Base-by-base conservation (phyloP, 1,140 invertebrate species). In the Druon quercuslanigerum region DNA sequence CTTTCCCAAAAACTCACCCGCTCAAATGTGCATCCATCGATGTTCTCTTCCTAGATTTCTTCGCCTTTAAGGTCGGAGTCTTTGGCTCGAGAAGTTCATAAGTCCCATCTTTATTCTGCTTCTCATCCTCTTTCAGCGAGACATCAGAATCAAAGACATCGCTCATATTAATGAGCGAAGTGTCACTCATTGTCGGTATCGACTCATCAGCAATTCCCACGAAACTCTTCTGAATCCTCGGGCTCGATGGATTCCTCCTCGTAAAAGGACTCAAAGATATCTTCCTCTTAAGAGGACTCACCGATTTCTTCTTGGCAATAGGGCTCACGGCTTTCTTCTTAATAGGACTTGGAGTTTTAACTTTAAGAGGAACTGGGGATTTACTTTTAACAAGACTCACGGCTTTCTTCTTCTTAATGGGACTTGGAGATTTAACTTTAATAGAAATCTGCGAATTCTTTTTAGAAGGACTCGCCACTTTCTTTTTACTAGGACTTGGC, bases 41-140 rank as follows among this genome's bases (percentile, higher is more conserved):
- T 73, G 13, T 78, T 52, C 50, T 50, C 72, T 79, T 77, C 0
- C 33, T 71, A 0, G 51, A 0, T n/a, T 72, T 78, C 8, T 71
- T 81, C 0, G 33, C 25, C 71, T 40, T 40, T 13, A 86, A 75
- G 54, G 6, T 76, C 51, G 82, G 76, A 70, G 80, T 88, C 71
- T 87, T 80, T 17, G 87, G 83, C 60, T 86, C 78, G 1, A 78
- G 71, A 50, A 89, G 19, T 79, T 89, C 87, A 51, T 88, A 89
- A 7, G 87, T 89, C 25, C 79, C 74, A 71, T 83, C n/a, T 33
- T 80, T 81, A 33, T 33, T 33, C 25, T 5, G 2, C 7, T 54
- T 56, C 11, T 71, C 60, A 9, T 80, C 20, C 13, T 76, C 74
- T 72, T 40, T 75, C 40, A 51, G n/a, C 3, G 81, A 74, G 16